Base-by-base conservation (phyloP, 2,797 vertebrate species). In the Sebastiscus albofasciatus region DNA sequence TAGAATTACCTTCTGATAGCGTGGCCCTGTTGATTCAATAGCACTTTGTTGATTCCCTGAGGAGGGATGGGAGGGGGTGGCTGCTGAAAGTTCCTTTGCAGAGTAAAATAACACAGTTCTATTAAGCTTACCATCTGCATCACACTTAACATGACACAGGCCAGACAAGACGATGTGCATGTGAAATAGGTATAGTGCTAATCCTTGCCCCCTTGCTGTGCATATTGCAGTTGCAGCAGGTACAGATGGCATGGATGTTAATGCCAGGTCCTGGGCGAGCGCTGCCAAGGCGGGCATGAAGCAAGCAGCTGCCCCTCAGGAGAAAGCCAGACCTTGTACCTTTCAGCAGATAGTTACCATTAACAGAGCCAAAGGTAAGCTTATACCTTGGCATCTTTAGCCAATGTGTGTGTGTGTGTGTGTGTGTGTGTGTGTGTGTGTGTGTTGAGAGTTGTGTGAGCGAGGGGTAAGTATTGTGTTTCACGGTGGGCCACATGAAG, bases 251-350 rank as follows among this genome's bases (percentile, higher is more conserved):
- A 10, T 31, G 68, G 82, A 67, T 77, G 76, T 73, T 31, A 67
- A 75, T 88, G 91, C 85, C 87, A 90, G 81, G 79, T 65, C 86
- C 72, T 81, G 88, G 91, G 89, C 82, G 80, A 80, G 74, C 0
- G 74, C 33, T 88, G 92, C 85, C 89, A 93, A 88, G 81, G 87
- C 49, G 24, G 88, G 91, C 87, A 86, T 85, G 87, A 92, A 79
- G 88, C 86, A 88, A 86, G 89, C 92, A 94, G 90, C 91, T 95
- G 93, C 90, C 88, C 90, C 82, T 66, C 81, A 85, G 89, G 83
- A 92, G 90, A 92, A 86, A 85, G 90, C 89, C 90, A 93, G 90
- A 90, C 90, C 88, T 79, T 77, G 75, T 90, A 68, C 81, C 87
- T 83, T 86, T 87, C 85, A 78, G 73, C 82, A 88, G 76, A 81